Evolutionary conservation across 2,113 vertebrate genomes (phyloP).

Genomic region (Myiopsitta monachus): DNA sequence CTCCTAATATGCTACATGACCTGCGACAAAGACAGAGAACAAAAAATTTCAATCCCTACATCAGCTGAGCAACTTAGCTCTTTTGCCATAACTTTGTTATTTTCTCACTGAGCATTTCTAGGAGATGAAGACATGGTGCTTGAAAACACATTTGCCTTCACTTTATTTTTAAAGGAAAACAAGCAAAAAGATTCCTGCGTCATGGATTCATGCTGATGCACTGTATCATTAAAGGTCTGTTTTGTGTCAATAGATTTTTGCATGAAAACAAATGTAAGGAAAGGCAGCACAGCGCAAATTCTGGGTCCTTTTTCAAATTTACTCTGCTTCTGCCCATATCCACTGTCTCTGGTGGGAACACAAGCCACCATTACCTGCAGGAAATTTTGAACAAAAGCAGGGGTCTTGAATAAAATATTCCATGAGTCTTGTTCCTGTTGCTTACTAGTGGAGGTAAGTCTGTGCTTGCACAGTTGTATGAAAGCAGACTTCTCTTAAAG

Average conservation of each 20-base stretch:
- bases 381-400: conserved; percentile 19
- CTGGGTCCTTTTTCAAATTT: background rate
- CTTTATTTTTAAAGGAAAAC: background rate
- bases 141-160: background rate
- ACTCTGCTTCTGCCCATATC: background rate
- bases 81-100: background rate
- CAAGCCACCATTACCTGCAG: background rate
- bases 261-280: background rate
- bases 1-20: background rate
- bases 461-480: background rate
- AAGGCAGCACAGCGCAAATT: background rate
- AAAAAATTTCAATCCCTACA: background rate
- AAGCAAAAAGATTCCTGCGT: background rate
- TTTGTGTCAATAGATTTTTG: background rate
- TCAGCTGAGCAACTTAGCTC: background rate
- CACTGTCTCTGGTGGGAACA: background rate
- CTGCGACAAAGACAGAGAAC: background rate
- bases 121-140: background rate
- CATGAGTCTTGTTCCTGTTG: background rate
- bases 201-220: background rate
- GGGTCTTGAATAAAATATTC: conserved; percentile 37
- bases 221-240: background rate
- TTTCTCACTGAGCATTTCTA: background rate
- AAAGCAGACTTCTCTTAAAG: background rate
- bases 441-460: background rate